Evolutionary conservation across 2,113 vertebrate species (phyloP).

Genomic region (Petroica traversi): DNA sequence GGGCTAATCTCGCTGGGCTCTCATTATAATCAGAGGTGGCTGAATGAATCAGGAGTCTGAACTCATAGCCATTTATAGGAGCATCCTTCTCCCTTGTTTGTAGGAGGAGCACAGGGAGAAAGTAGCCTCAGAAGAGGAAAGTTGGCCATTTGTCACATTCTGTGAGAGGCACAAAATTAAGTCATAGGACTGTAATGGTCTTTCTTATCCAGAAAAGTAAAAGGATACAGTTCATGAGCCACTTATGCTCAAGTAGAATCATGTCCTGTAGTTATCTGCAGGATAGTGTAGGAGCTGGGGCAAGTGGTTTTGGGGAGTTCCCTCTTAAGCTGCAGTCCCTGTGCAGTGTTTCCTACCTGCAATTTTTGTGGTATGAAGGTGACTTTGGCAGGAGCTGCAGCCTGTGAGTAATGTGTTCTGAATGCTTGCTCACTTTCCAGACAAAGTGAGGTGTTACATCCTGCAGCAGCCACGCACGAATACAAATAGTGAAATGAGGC

Average conservation of each 20-base stretch:
- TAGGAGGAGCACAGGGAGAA: not conserved
- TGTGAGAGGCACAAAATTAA: not conserved
- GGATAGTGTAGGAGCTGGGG: not conserved
- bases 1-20: not conserved
- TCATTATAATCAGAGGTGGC: not conserved
- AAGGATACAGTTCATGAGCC: not conserved
- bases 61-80: not conserved
- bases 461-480: not conserved
- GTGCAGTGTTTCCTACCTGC: not conserved
- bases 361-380: conserved; percentile 1
- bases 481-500: not conserved
- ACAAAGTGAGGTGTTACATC: not conserved
- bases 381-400: conserved; percentile 45
- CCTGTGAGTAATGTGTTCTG: conserved; percentile 38
- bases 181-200: not conserved
- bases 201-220: not conserved
- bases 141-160: not conserved
- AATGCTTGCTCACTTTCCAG: not conserved
- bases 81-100: not conserved
- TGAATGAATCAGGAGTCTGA: not conserved
- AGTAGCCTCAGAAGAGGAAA: not conserved
- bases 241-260: not conserved
- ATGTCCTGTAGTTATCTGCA: fast-evolving
- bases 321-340: not conserved
- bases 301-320: not conserved